Percentiles rank a stretch among this genome's conserved stretches.
Conservation (phyloP, 2,113 vertebrate species). For the Seriola quinqueradiata region DNA sequence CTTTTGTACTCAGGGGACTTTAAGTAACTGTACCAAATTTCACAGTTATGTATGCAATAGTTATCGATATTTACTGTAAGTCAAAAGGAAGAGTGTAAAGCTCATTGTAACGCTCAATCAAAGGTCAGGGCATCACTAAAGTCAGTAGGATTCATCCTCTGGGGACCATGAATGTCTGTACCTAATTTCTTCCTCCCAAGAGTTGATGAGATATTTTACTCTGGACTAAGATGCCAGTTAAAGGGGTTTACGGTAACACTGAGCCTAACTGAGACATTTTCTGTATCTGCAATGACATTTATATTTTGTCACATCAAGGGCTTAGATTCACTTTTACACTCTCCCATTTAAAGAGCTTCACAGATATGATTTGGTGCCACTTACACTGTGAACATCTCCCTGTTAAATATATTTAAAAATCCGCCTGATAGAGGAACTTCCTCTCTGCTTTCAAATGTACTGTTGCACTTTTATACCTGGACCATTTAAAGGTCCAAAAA, state of each 20-base stretch:
- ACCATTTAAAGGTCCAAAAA: slow-evolving; percentile 56
- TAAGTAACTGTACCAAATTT: not conserved
- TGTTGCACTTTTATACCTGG: slow-evolving; percentile 54
- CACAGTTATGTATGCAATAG: not conserved
- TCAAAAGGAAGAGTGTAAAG: not conserved
- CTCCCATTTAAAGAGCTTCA: slow-evolving; percentile 29
- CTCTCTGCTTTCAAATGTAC: slow-evolving; percentile 40
- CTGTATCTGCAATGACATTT: slow-evolving; percentile 12
- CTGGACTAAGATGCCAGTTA: not conserved
- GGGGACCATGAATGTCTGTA: not conserved
- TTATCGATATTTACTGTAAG: not conserved
- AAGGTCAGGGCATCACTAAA: not conserved
- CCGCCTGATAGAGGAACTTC: slow-evolving; percentile 24
- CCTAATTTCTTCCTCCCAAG: not conserved
- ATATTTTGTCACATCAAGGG: not conserved
- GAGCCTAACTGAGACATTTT: slow-evolving; percentile 8
- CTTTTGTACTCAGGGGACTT: not conserved
- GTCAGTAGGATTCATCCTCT: not conserved
- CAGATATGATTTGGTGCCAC: slow-evolving; percentile 35
- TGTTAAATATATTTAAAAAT: slow-evolving; percentile 47
- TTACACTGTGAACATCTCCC: slow-evolving; percentile 15
- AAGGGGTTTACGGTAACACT: not conserved
- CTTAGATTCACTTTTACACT: too few species aligned
- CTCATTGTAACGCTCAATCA: not conserved
- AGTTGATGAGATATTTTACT: not conserved